Percentiles rank a stretch among this genome's conserved stretches.
These are phyloP conservation scores for Drosophila sproati DNA, from an alignment of 1,140 invertebrate genomes.

Conservation along the genomic window DNA sequence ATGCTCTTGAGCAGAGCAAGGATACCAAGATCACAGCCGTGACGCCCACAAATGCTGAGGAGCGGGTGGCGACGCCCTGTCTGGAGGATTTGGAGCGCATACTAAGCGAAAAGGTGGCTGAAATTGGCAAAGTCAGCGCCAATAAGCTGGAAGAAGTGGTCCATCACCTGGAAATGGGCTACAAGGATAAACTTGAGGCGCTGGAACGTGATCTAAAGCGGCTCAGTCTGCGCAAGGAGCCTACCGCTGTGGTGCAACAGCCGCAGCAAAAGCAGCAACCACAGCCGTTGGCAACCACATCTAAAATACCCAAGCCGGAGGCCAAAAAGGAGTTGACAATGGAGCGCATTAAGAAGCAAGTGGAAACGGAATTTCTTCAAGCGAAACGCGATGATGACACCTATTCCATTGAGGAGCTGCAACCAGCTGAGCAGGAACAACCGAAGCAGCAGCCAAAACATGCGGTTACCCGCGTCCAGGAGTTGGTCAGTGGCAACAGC, in stretches of 20 bases:
- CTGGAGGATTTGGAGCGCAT: slow-evolving; percentile 74
- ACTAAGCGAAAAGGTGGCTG: slow-evolving; percentile 68
- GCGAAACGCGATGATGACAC: slow-evolving; percentile 62
- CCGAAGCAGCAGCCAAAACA: slow-evolving; percentile 25
- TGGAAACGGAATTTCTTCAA: slow-evolving; percentile 58
- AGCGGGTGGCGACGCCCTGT: slow-evolving; percentile 48
- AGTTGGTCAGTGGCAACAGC: slow-evolving; percentile 45
- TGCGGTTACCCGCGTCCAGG: slow-evolving; percentile 28
- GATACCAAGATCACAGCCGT: not conserved
- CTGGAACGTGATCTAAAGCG: slow-evolving; percentile 66
- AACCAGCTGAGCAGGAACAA: slow-evolving; percentile 4
- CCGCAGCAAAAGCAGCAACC: not conserved
- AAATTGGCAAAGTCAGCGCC: slow-evolving; percentile 70
- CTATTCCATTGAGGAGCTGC: slow-evolving; percentile 62
- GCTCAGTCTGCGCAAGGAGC: slow-evolving; percentile 19
- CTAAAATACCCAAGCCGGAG: slow-evolving; percentile 65
- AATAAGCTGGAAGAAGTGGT: slow-evolving; percentile 74
- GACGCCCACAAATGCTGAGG: slow-evolving; percentile 13
- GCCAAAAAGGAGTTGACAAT: slow-evolving; percentile 43
- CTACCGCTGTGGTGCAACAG: not conserved
- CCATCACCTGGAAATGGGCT: slow-evolving; percentile 63
- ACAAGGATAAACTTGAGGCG: slow-evolving; percentile 70
- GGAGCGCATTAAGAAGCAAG: slow-evolving; percentile 58
- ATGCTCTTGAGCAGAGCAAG: slow-evolving; percentile 59
- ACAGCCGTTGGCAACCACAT: slow-evolving; percentile 4